Evolutionary conservation across 2,888 invertebrate genomes (phyloP), one percentile per base, ranked within the genome.

Genomic region (Eubasilissa splendida): DNA sequence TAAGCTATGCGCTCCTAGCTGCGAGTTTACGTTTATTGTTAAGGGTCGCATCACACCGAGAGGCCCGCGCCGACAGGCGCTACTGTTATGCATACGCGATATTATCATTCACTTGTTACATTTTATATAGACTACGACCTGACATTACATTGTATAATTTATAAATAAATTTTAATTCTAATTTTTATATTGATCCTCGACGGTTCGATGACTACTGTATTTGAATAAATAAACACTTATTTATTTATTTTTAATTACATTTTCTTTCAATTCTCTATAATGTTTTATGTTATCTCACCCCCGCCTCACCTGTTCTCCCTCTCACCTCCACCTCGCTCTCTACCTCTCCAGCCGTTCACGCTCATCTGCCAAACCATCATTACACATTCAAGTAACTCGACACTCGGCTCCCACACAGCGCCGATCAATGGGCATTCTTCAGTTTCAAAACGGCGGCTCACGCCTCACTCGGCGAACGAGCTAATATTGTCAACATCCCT

Each of bases 171-270:
- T 84, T 84, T 83, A 89, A 88, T 88, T 89, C 88, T 90, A 90
- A 87, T 90, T 90, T 90, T 90, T 90, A 90, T 90, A 83, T 80
- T 88, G 90, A 90, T 88, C 90, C 90, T 89, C 89, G 89, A 89
- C 90, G 90, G 90, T 89, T 90, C 90, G 90, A 89, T 87, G 89
- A 90, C 90, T 89, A 80, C 82, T 83, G 90, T 90, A 90, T 90
- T 91, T 90, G 90, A 84, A 91, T 91, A 90, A 91, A 91, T 91
- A 91, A 91, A 90, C 90, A 89, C 89, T 90, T 90, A 91, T 91
- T 91, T 91, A 91, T 91, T 91, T 91, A 91, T 91, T 91, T 84
- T 90, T 90, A 91, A 91, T 91, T 90, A 90, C 90, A 90, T 88
- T 89, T 90, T 90, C 90, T 90, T 91, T 89, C 77, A 71, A 78